These are phyloP conservation scores for Cryptus viduatorius DNA, from an alignment of 2,888 invertebrate genomes.

Conservation along the genomic window DNA sequence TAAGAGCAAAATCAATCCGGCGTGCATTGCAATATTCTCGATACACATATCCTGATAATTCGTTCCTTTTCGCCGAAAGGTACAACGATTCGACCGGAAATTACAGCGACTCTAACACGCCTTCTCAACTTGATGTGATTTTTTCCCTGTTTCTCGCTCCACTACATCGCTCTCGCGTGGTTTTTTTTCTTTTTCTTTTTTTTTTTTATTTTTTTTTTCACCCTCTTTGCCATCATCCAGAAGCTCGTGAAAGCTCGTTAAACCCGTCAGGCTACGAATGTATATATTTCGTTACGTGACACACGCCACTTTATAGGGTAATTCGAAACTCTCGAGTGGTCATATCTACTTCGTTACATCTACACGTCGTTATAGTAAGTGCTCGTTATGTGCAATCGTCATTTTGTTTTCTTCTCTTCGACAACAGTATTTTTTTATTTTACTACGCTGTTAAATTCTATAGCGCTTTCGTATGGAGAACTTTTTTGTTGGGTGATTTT, in stretches of 20 bases:
- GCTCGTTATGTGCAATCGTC: too few relatives aligned
- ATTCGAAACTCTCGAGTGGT: conserved; percentile 5
- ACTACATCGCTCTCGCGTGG: not conserved
- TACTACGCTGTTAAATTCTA: too few relatives aligned
- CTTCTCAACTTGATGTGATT: not conserved
- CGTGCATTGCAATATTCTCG: conserved; percentile 20
- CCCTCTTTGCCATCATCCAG: not conserved
- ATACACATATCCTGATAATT: not conserved
- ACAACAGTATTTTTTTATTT: too few relatives aligned
- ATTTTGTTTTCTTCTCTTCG: too few relatives aligned
- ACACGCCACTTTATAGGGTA: conserved; percentile 24
- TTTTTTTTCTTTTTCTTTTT: not conserved
- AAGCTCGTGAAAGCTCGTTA: conserved; percentile 35
- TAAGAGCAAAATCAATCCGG: conserved; percentile 47
- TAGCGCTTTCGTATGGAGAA: too few relatives aligned
- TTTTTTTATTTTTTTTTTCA: not conserved
- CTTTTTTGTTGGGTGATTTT: too few relatives aligned
- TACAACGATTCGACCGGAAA: conserved; percentile 45
- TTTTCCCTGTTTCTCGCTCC: conserved; percentile 1
- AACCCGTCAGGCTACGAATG: conserved; percentile 16
- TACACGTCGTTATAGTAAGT: conserved; percentile 12
- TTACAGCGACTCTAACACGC: conserved; percentile 30
- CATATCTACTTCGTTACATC: conserved; percentile 40
- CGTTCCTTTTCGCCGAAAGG: conserved; percentile 9
- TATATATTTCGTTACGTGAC: conserved; percentile 30